These are phyloP conservation scores for Trogon melanurus DNA, from an alignment of 2,113 vertebrate genomes.

Conservation along the genomic window DNA sequence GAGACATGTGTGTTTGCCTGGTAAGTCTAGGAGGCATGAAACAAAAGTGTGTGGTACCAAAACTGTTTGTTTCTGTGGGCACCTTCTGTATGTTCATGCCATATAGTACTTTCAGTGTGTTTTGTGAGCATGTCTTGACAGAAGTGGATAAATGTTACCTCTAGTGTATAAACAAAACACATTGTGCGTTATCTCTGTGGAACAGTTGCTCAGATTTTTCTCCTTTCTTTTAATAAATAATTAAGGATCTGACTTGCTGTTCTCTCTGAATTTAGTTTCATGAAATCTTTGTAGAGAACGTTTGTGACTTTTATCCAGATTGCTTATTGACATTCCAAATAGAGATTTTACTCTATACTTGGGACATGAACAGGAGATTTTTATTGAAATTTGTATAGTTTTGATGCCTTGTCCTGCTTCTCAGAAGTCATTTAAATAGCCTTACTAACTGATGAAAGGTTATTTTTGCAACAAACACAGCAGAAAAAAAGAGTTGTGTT, in stretches of 20 bases:
- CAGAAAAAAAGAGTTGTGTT: not conserved
- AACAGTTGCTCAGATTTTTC: not conserved
- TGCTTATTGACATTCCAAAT: not conserved
- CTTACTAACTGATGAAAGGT: slow-evolving; percentile 14
- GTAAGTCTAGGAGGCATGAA: not conserved
- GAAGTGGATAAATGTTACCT: not conserved
- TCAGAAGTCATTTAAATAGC: not conserved
- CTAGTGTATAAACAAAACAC: not conserved
- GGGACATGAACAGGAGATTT: not conserved
- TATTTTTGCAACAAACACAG: not conserved
- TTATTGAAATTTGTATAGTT: not conserved
- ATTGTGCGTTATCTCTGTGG: not conserved
- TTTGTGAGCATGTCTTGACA: not conserved
- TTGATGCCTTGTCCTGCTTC: not conserved
- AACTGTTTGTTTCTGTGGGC: not conserved
- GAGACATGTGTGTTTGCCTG: not conserved
- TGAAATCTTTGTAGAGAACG: not conserved
- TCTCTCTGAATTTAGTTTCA: slow-evolving; percentile 19
- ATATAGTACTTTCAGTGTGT: not conserved
- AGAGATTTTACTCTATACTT: not conserved
- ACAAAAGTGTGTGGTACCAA: not conserved
- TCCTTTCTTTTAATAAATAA: slow-evolving; percentile 8
- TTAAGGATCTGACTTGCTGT: not conserved
- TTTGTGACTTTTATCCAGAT: not conserved
- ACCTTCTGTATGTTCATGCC: not conserved